Conservation (phyloP, 2,113 vertebrate species). For the Zosterops lateralis region DNA sequence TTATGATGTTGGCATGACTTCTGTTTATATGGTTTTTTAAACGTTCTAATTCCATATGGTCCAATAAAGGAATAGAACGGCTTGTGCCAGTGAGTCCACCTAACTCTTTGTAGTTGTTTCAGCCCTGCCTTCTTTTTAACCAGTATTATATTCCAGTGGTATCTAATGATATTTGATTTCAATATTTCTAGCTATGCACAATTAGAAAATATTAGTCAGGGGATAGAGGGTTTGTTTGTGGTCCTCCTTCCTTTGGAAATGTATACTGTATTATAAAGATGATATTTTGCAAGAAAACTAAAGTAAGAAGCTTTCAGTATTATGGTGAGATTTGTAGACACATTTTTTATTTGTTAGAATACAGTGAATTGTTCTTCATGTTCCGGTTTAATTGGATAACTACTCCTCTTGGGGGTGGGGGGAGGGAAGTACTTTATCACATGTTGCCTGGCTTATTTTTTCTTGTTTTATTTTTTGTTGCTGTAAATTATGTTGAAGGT, state of each 20-base stretch:
- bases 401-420: not conserved
- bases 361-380: constrained; percentile 42
- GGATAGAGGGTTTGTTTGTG: constrained; percentile 27
- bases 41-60: constrained; percentile 30
- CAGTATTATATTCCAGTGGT: constrained; percentile 75
- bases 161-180: constrained; percentile 76
- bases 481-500: constrained; percentile 75
- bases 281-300: constrained; percentile 78
- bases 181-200: constrained; percentile 76
- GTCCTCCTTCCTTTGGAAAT: constrained; percentile 41
- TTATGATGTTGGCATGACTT: not conserved
- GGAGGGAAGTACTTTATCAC: constrained; percentile 27
- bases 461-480: constrained; percentile 50
- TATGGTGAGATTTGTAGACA: constrained; percentile 69
- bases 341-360: constrained; percentile 69
- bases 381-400: constrained; percentile 40
- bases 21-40: not conserved
- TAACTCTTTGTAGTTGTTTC: constrained; percentile 63
- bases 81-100: constrained; percentile 40
- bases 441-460: constrained; percentile 39
- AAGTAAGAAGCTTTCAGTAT: constrained; percentile 80
- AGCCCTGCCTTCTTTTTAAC: constrained; percentile 56
- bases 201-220: constrained; percentile 76
- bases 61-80: not conserved
- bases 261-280: constrained; percentile 79